Evolutionary conservation across 2,797 vertebrate genomes (phyloP).

Genomic region (Chromis chromis): DNA sequence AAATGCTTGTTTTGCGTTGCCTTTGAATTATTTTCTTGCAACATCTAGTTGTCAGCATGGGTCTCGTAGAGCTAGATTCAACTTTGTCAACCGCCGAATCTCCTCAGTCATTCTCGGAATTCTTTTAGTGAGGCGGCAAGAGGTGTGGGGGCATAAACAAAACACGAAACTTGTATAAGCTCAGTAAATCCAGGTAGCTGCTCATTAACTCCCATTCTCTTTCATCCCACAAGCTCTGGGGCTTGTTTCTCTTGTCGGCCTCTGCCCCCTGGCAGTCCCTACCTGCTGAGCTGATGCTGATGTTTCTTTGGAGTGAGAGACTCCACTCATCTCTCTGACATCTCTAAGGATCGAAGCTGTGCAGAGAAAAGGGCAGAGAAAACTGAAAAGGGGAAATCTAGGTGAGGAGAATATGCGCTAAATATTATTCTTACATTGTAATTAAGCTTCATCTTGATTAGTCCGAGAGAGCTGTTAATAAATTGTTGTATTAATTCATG

Average conservation of each 20-base stretch:
- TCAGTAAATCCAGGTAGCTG: constrained; percentile 62
- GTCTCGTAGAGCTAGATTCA: not conserved
- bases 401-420: constrained; percentile 7
- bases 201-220: constrained; percentile 75
- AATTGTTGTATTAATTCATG: not conserved
- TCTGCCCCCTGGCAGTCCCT: constrained; percentile 66
- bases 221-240: constrained; percentile 67
- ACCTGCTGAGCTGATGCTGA: constrained; percentile 55
- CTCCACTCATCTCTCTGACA: constrained; percentile 53
- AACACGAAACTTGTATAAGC: constrained; percentile 48
- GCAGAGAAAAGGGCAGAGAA: constrained; percentile 22
- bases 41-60: constrained; percentile 9
- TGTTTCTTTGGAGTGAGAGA: constrained; percentile 59
- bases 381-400: constrained; percentile 15
- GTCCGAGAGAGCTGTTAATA: not conserved
- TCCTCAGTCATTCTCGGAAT: constrained; percentile 24
- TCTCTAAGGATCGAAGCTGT: constrained; percentile 46
- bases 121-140: constrained; percentile 35
- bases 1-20: constrained; percentile 22
- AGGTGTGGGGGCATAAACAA: constrained; percentile 37
- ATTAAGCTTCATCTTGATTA: not conserved
- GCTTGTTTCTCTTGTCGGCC: constrained; percentile 68
- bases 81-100: constrained; percentile 16
- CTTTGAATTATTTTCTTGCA: not conserved
- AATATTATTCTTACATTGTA: constrained; percentile 12